Evolutionary conservation across 1,140 invertebrate species (phyloP).

Genomic region (Paralvinella palmiformis): DNA sequence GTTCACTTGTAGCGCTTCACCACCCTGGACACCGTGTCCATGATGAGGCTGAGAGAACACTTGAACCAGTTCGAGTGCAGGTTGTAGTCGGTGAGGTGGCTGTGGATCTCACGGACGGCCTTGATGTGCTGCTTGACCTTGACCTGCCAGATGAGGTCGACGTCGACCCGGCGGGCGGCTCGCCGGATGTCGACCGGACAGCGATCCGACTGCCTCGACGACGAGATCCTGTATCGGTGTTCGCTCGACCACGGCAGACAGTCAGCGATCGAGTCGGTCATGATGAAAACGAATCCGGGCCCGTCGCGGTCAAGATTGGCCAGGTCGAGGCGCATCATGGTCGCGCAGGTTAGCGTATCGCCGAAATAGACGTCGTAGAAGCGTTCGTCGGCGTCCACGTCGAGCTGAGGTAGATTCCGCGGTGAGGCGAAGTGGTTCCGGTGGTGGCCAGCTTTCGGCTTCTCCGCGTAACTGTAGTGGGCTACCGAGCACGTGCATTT

Average conservation of each 20-base stretch:
- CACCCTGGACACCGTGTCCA: not conserved
- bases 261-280: conserved; percentile 2
- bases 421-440: too few species aligned
- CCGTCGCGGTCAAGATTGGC: conserved; percentile 11
- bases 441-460: too few species aligned
- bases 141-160: conserved; percentile 13
- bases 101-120: conserved; percentile 8
- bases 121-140: conserved; percentile 7
- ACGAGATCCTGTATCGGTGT: conserved; percentile 13
- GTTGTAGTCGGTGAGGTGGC: not conserved
- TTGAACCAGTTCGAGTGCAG: conserved; percentile 16
- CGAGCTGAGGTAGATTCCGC: too few species aligned
- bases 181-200: conserved; percentile 8
- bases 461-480: too few species aligned
- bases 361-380: too few species aligned
- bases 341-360: not conserved
- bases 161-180: conserved; percentile 5
- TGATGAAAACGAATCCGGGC: conserved; percentile 14
- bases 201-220: conserved; percentile 12
- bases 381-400: too few species aligned
- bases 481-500: too few species aligned
- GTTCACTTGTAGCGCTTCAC: conserved; percentile 1
- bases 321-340: not conserved
- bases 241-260: conserved; percentile 6
- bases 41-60: conserved; percentile 5